Evolutionary conservation across 2,113 vertebrate species (phyloP), one percentile per base, ranked within the genome.

Genomic region (Ameiurus melas): DNA sequence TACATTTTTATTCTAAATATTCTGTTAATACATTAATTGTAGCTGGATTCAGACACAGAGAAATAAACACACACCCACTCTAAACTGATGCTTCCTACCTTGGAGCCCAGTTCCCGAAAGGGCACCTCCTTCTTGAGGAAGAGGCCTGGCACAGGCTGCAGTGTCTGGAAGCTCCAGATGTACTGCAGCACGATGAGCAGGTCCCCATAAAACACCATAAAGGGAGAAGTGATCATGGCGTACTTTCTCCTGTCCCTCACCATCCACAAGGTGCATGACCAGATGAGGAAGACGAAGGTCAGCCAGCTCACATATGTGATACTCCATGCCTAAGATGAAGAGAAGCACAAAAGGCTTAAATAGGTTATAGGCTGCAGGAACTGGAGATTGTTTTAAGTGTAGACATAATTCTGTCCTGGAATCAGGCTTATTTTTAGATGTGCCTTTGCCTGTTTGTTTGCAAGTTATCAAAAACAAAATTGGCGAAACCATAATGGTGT

Each of bases 251-350:
- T 92, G 90, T 98, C 95, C 39, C 97, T 95, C 78, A 97, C 96
- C 98, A 99, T 99, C 98, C 98, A 99, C 36, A 99, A 91, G 0
- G 96, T 95, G 53, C 98, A 99, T 0, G 98, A 99, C 98, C 98
- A 99, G 85, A 99, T 97, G 84, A 99, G 91, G 30, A 99, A 93
- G 30, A 98, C 96, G 33, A 98, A 99, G 0, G 98, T 98, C 90
- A 99, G 85, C 98, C 98, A 99, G 88, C 97, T 98, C 92, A 98
- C 97, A 16, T 99, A 98, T 0, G 97, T 99, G 92, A 99, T 98
- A 91, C 97, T 98, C 98, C 98, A 99, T 0, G 97, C 97, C 97
- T 98, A 85, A 25, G 22, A 7, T 62, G n/a, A 89, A 53, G n/a
- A 68, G 4, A 39, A 47, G 75, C 8, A 78, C 9, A 25, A 17